Evolutionary conservation across 2,797 vertebrate species (phyloP), one percentile per base, ranked within the genome.

Genomic region (Benthosema pterotum): DNA sequence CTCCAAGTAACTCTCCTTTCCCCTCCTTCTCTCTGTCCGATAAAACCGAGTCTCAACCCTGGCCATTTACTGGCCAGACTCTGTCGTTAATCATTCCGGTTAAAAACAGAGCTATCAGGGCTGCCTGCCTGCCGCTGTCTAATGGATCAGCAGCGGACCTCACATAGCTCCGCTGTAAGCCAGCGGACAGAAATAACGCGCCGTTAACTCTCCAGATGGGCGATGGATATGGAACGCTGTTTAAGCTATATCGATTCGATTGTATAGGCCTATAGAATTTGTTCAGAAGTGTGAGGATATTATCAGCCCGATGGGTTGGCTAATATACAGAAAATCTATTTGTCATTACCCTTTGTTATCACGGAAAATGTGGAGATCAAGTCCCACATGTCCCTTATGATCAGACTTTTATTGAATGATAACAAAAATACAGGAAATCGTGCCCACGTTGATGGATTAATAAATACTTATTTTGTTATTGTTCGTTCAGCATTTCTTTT

Each of bases 51-150:
- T 84, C 82, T 90, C 67, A 80, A 71, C 81, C 72, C 75, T 83
- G 42, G 68, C 87, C 88, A 88, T 92, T 91, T 90, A 84, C 86
- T 77, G 81, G 68, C 82, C 68, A 80, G 68, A 74, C 80, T 83
- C 71, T 69, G 83, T 90, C 89, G 87, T 93, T 91, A 90, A 92
- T 93, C 91, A 92, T 83, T 72, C 74, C 72, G 79, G 83, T 88
- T 88, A 88, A 89, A 90, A 92, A 91, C 83, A 88, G 89, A 89
- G 84, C 88, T 84, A 87, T 91, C 87, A 88, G 80, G 79, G 83
- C 86, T 81, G 85, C 80, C 82, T 63, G 43, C 51, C 57, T 82
- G 84, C 74, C 74, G 73, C 79, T 86, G 88, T 89, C 88, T 52
- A 56, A 79, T 58, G 65, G 73, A 72, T 55, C 83, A 80, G 74